Conservation (phyloP, 2,113 vertebrate species). For the Eretmochelys imbricata region DNA sequence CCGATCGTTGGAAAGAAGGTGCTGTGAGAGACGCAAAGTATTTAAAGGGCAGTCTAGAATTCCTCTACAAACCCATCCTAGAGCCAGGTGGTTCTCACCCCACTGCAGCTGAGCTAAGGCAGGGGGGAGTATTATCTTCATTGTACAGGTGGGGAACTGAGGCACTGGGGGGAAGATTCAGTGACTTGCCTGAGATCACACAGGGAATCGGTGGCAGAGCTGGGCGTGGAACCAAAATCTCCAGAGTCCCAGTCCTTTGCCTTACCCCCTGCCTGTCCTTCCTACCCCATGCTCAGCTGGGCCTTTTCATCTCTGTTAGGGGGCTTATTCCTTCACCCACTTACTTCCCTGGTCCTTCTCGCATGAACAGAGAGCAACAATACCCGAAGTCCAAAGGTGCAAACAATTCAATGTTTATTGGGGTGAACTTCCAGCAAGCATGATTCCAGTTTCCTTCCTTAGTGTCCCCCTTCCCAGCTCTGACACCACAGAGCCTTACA, state of each 20-base stretch:
- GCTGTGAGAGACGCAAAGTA: not conserved
- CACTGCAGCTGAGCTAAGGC: not conserved
- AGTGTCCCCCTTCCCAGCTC: too few species aligned
- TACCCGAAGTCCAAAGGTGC: too few species aligned
- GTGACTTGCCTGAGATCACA: not conserved
- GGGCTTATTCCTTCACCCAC: too few species aligned
- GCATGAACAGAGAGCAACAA: too few species aligned
- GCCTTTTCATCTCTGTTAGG: not conserved
- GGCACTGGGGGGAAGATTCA: not conserved
- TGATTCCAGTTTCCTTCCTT: too few species aligned
- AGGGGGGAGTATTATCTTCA: not conserved
- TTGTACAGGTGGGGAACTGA: not conserved
- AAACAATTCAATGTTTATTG: too few species aligned
- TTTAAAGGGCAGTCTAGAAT: not conserved
- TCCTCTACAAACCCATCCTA: not conserved
- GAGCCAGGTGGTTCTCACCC: not conserved
- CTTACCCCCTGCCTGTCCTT: not conserved
- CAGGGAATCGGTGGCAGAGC: not conserved
- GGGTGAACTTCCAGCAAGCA: too few species aligned
- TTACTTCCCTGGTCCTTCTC: too few species aligned
- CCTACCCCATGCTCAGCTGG: not conserved
- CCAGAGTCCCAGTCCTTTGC: too few species aligned
- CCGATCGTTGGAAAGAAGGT: not conserved
- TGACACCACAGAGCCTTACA: too few species aligned
- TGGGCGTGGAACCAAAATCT: not conserved